Evolutionary conservation across 2,797 vertebrate genomes (phyloP).

Genomic region (Martes flavigula): DNA sequence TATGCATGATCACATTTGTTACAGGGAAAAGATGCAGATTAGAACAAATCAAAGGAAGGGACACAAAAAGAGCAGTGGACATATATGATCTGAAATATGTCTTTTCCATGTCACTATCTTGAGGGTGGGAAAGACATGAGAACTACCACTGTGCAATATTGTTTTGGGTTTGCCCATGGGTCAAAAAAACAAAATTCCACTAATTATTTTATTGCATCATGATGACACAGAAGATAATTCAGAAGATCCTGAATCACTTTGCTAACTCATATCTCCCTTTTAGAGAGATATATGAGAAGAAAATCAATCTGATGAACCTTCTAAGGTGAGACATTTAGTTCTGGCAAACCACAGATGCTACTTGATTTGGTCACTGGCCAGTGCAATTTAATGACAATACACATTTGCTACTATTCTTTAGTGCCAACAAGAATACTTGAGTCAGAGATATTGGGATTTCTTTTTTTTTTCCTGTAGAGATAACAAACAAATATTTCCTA

Average conservation of each 20-base stretch:
- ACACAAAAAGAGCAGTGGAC: neutral
- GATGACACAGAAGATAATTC: neutral
- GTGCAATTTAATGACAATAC: neutral
- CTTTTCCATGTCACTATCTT: neutral
- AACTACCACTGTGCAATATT: neutral
- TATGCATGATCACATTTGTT: neutral
- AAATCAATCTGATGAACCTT: conserved; percentile 57
- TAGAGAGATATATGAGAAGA: conserved; percentile 14
- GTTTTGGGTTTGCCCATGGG: neutral
- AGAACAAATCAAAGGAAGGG: neutral
- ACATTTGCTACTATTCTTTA: neutral
- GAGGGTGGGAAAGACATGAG: neutral
- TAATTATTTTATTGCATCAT: neutral
- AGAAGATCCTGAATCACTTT: neutral
- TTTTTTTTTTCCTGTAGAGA: neutral
- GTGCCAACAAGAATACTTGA: neutral
- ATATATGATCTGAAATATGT: neutral
- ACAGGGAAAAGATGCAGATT: neutral
- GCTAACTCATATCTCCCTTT: conserved; percentile 3
- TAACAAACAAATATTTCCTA: neutral
- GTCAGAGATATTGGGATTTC: neutral
- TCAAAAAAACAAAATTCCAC: neutral
- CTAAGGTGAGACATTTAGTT: neutral
- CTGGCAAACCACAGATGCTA: neutral
- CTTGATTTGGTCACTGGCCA: neutral